Evolutionary conservation across 2,888 invertebrate species (phyloP), one percentile per base, ranked within the genome.

Genomic region (Ophioninae sp.): DNA sequence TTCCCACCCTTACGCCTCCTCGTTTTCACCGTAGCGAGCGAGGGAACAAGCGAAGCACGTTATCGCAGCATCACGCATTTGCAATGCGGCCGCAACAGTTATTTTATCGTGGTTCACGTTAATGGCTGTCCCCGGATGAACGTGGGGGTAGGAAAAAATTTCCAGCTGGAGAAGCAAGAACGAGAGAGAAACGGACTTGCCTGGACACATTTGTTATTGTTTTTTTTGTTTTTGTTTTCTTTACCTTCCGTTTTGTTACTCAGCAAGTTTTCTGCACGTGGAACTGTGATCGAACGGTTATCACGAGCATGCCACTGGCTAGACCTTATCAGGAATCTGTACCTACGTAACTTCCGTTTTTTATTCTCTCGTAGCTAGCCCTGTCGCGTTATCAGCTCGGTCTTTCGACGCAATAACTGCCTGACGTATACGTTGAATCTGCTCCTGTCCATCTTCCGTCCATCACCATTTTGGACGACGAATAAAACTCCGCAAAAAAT

Each of bases 21-120:
- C 30, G 2, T 30, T 30, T 30, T 30, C 30, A 30, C 78, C 50
- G 44, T 59, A 57, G 41, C 50, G 44, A 76, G 74, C 67, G 72
- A 81, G 72, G 72, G 75, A 75, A 59, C 81, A 57, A 84, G 62
- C 69, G 10, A 62, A 57, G 70, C 79, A 79, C 81, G 84, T 79
- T 84, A 84, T 84, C 84, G 84, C 62, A 72, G 79, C 79, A 84
- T 84, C 84, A 72, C 82, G 79, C 84, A 82, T 82, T 84, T 82
- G 84, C 84, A 79, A 82, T 82, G 84, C 82, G 84, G 70, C 72
- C 79, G 70, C 84, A 79, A 82, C 84, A 79, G 84, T 84, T 84
- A 82, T 82, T 82, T 84, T 84, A 84, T 84, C 82, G 84, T 73
- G 73, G 72, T 69, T 79, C 73, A 79, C 84, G 82, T 84, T 84